A percentile compares a stretch with the other conserved stretches of the same genome.
phyloP scores from a whole-genome alignment of 1,140 invertebrate species.

The Hormaphis cornu region DNA sequence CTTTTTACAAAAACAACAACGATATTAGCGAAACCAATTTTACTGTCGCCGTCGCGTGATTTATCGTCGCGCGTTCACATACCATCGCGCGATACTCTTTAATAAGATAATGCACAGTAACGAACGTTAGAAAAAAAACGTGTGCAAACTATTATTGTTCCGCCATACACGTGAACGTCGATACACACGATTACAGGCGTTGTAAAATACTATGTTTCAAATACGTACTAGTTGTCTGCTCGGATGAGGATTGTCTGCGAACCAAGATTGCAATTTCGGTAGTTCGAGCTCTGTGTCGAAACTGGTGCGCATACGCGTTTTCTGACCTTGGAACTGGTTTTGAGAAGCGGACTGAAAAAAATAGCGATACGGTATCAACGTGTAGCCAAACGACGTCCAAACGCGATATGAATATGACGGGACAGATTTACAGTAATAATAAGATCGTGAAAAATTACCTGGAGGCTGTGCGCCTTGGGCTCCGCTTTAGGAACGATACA shows the following conservation, averaged over 20 bases:
- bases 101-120: too few relatives aligned
- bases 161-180: too few relatives aligned
- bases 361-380: constrained; percentile 34
- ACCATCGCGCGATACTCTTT: too few relatives aligned
- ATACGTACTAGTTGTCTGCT: constrained; percentile 58
- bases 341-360: constrained; percentile 54
- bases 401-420: not conserved
- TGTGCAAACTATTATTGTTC: too few relatives aligned
- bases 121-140: too few relatives aligned
- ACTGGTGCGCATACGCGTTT: constrained; percentile 83
- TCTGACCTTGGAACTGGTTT: constrained; percentile 68
- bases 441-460: constrained; percentile 1
- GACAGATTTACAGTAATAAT: not conserved
- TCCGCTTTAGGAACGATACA: constrained; percentile 20
- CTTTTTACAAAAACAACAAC: constrained; percentile 45
- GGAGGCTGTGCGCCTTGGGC: constrained; percentile 5
- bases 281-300: constrained; percentile 92
- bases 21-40: not conserved
- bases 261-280: constrained; percentile 89
- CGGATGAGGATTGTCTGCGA: constrained; percentile 90
- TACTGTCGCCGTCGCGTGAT: too few relatives aligned
- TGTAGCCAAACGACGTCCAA: too few relatives aligned
- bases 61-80: too few relatives aligned
- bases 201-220: not conserved
- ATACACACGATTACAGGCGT: too few relatives aligned